Conservation (phyloP, 2,113 vertebrate species). For the Cyanoramphus novaezelandiae region DNA sequence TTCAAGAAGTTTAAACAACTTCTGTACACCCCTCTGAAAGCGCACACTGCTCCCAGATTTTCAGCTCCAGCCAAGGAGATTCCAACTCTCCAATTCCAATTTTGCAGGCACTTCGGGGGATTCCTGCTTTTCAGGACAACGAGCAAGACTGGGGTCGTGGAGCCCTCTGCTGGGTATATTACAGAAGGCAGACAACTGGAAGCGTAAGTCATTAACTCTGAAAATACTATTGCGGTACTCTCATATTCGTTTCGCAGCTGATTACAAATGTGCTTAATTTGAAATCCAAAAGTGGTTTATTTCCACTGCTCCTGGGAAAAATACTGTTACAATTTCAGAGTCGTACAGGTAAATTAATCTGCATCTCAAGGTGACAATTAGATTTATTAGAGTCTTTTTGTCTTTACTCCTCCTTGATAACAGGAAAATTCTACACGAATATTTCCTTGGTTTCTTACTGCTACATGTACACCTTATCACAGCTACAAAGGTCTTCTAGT, state of each 20-base stretch:
- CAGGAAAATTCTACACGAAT: background rate
- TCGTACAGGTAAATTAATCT: background rate
- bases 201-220: background rate
- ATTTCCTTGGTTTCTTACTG: background rate
- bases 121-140: background rate
- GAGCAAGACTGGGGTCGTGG: background rate
- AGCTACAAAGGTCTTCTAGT: background rate
- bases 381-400: background rate
- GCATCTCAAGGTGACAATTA: background rate
- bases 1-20: background rate
- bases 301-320: background rate
- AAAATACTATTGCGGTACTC: background rate
- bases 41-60: fast-evolving
- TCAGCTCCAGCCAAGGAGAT: no score
- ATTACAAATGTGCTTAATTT: background rate
- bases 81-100: fast-evolving
- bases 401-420: background rate
- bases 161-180: background rate
- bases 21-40: background rate
- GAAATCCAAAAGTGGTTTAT: background rate
- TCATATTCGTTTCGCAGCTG: fast-evolving
- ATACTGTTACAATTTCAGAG: background rate
- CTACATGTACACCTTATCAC: background rate
- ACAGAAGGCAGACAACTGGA: background rate
- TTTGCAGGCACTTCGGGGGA: fast-evolving